phyloP scores from a whole-genome alignment of 2,113 vertebrate genomes.

The Macquaria australasica region DNA sequence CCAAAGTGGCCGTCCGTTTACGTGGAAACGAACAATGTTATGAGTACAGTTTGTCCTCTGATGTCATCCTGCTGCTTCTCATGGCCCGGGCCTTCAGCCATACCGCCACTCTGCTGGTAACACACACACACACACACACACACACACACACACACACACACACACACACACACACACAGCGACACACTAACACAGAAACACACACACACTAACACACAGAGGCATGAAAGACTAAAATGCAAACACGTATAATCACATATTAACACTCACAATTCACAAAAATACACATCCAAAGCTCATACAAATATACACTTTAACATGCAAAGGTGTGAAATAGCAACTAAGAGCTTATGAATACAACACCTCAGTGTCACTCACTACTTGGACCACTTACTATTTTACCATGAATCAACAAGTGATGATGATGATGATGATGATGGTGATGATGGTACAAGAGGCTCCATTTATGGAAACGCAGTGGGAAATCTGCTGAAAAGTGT shows the following conservation, averaged over 20 bases:
- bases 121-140: slow-evolving; percentile 33
- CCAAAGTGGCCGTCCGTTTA: slow-evolving; percentile 55
- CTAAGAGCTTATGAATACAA: not conserved
- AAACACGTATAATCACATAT: not conserved
- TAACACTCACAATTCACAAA: not conserved
- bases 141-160: slow-evolving; percentile 17
- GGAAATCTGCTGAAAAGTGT: slow-evolving; percentile 21
- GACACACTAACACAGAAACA: slow-evolving; percentile 50
- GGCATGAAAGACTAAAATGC: not conserved
- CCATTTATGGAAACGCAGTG: slow-evolving; percentile 14
- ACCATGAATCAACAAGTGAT: slow-evolving; percentile 3
- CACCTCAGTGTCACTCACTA: not conserved
- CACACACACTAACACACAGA: not conserved
- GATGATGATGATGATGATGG: slow-evolving; percentile 12
- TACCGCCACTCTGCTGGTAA: slow-evolving; percentile 39
- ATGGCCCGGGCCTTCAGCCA: slow-evolving; percentile 59
- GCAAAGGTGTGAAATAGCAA: not conserved
- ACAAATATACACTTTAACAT: slow-evolving; percentile 4
- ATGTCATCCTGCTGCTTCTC: slow-evolving; percentile 75
- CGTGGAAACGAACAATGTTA: slow-evolving; percentile 78
- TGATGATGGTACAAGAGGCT: slow-evolving; percentile 21
- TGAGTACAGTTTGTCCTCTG: slow-evolving; percentile 83
- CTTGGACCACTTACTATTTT: not conserved
- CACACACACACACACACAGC: slow-evolving; percentile 29
- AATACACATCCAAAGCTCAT: not conserved